A percentile compares a stretch with the other conserved stretches of the same genome.
Evolutionary conservation across 2,113 vertebrate species (phyloP).

Genomic region (Oryzias melastigma): DNA sequence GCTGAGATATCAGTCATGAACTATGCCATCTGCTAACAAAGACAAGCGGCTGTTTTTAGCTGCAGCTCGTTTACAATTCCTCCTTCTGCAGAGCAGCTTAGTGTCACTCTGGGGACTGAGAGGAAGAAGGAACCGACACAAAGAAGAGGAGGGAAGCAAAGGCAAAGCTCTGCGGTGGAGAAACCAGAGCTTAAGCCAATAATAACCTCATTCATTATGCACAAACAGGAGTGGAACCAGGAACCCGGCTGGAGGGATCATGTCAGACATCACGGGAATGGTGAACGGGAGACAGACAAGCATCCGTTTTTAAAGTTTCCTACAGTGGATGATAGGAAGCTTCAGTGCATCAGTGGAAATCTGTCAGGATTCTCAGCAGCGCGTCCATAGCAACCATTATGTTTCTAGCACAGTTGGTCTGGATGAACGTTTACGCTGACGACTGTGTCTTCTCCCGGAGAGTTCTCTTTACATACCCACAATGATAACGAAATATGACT

Average conservation of each 20-base stretch:
- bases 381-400: too few relatives aligned
- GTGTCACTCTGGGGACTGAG: conserved; percentile 59
- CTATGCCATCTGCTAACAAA: conserved; percentile 41
- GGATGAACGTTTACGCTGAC: too few relatives aligned
- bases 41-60: conserved; percentile 65
- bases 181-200: conserved; percentile 29
- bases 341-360: too few relatives aligned
- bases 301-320: too few relatives aligned
- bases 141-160: conserved; percentile 8
- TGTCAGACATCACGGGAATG: not conserved
- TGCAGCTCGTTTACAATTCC: conserved; percentile 52
- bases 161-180: conserved; percentile 14
- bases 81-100: conserved; percentile 44
- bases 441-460: too few relatives aligned
- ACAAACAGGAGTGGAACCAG: conserved; percentile 31
- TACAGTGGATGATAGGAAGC: too few relatives aligned
- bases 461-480: too few relatives aligned
- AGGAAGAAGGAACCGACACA: conserved; percentile 37
- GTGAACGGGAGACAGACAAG: too few relatives aligned
- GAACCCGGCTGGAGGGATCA: conserved; percentile 34
- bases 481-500: too few relatives aligned
- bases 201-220: conserved; percentile 54
- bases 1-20: conserved; percentile 42
- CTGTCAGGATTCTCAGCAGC: too few relatives aligned
- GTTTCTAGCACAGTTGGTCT: too few relatives aligned